These are phyloP conservation scores for Salminus brasiliensis DNA, from an alignment of 2,113 vertebrate genomes.

Conservation along the genomic window DNA sequence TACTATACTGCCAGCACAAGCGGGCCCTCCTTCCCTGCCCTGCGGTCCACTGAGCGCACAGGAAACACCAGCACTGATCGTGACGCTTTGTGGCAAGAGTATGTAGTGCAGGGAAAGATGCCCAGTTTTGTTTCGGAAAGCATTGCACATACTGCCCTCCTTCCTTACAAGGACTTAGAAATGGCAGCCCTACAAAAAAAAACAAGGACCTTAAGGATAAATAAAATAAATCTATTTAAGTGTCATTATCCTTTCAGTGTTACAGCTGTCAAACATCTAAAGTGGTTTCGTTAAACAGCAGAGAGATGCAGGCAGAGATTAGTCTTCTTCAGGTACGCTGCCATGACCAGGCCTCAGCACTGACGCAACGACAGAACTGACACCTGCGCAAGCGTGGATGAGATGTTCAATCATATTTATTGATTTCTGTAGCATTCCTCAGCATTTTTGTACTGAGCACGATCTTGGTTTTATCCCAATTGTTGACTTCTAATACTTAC, in stretches of 20 bases:
- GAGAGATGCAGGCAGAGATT: not conserved
- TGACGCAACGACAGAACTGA: not conserved
- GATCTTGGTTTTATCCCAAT: not conserved
- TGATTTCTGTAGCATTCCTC: not conserved
- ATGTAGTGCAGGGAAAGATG: not conserved
- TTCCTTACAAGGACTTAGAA: not conserved
- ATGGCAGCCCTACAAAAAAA: too few relatives aligned
- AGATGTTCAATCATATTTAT: not conserved
- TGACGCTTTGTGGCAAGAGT: not conserved
- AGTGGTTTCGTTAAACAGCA: too few relatives aligned
- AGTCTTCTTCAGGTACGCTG: constrained; percentile 1
- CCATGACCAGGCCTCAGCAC: not conserved
- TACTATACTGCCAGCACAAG: constrained; percentile 77
- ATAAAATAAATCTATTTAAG: too few relatives aligned
- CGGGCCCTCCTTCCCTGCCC: not conserved
- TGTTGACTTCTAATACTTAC: not conserved
- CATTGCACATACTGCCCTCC: not conserved
- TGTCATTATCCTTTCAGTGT: too few relatives aligned
- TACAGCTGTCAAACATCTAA: too few relatives aligned
- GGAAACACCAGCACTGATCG: not conserved
- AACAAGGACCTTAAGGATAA: too few relatives aligned
- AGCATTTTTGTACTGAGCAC: not conserved
- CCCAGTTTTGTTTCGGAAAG: not conserved
- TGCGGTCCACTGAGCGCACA: not conserved
- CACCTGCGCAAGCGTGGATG: not conserved